Percentiles rank a stretch among this genome's conserved stretches.
Conservation (phyloP, 2,113 vertebrate species). For the Terrapene triunguis region DNA sequence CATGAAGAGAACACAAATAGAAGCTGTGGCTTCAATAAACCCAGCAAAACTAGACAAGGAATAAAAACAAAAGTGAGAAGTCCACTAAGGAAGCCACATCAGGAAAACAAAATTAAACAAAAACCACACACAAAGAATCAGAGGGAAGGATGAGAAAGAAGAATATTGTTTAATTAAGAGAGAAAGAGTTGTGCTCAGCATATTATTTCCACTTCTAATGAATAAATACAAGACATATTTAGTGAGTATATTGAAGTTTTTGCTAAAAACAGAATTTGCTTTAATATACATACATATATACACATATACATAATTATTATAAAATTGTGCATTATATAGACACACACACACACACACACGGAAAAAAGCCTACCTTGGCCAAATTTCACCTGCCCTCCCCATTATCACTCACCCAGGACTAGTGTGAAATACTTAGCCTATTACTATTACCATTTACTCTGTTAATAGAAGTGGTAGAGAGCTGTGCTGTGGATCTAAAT, state of each 20-base stretch:
- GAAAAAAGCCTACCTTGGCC: too few relatives aligned
- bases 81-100: background rate
- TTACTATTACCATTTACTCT: too few relatives aligned
- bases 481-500: background rate
- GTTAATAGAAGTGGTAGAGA: background rate
- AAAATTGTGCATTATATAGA: too few relatives aligned
- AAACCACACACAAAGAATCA: background rate
- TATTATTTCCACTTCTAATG: background rate
- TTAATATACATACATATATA: accelerated
- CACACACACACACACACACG: background rate
- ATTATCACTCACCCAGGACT: too few relatives aligned
- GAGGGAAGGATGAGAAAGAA: background rate
- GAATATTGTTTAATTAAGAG: background rate
- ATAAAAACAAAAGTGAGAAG: background rate
- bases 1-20: background rate
- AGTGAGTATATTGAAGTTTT: accelerated
- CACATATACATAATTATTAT: background rate
- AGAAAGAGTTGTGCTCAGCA: background rate
- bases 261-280: background rate
- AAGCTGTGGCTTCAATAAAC: background rate
- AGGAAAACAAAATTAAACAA: background rate
- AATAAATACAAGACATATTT: background rate
- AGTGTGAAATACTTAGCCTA: too few relatives aligned
- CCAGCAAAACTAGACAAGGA: background rate
- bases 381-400: too few relatives aligned